Conservation (phyloP, 2,113 vertebrate species). For the Miniopterus natalensis region DNA sequence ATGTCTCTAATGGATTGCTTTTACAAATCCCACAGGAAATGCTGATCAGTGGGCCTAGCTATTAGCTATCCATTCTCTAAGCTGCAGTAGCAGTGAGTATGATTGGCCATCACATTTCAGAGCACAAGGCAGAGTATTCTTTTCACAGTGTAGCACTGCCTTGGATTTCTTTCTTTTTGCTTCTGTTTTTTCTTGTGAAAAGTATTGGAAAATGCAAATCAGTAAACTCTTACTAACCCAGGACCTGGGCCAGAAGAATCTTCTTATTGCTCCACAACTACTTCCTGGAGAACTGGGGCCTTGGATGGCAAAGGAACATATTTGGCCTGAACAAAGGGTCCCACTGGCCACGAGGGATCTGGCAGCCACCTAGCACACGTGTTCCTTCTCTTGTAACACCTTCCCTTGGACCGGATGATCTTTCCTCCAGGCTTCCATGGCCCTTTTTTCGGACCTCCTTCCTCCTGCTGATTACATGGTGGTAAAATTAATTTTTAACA, state of each 20-base stretch:
- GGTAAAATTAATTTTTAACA: not conserved
- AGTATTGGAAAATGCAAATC: not conserved
- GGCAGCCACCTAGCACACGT: not conserved
- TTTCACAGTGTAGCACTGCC: not conserved
- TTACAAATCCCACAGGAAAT: not conserved
- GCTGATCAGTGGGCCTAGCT: not conserved
- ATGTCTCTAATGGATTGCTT: not conserved
- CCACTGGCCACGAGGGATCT: not conserved
- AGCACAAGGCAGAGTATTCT: not conserved
- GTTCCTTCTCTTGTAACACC: not conserved
- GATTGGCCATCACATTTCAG: not conserved
- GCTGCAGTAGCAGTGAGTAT: not conserved
- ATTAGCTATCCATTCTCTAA: not conserved
- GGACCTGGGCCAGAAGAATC: not conserved
- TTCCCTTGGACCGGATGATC: not conserved
- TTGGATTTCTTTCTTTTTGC: not conserved
- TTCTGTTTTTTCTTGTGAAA: not conserved
- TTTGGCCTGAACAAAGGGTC: slow-evolving; percentile 12
- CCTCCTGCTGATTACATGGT: not conserved
- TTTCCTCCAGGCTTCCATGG: not conserved
- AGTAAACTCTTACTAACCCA: not conserved
- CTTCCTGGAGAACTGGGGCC: not conserved
- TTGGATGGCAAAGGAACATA: not conserved
- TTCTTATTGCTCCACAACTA: slow-evolving; percentile 8
- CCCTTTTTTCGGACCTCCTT: not conserved